Percentiles rank a stretch among this genome's conserved stretches.
These are phyloP conservation scores for Cyanistes caeruleus DNA, from an alignment of 2,113 vertebrate species.

Conservation along the genomic window DNA sequence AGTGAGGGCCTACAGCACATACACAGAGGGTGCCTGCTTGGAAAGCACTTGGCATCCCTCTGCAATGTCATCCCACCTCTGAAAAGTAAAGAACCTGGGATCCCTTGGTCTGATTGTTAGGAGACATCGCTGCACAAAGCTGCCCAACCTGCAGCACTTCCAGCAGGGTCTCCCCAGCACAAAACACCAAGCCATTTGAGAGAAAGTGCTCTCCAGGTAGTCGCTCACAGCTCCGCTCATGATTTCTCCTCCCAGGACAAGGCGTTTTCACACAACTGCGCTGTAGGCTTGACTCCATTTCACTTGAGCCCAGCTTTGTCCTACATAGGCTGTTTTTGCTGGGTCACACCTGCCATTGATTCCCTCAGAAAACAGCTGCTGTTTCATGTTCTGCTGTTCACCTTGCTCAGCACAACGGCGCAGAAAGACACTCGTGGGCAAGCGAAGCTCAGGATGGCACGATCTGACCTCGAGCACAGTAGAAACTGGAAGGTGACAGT, in stretches of 20 bases:
- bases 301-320: constrained; percentile 42
- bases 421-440: background rate
- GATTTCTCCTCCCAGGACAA: background rate
- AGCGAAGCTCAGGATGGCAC: background rate
- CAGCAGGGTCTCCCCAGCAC: background rate
- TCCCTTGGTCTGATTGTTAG: background rate
- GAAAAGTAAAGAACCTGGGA: background rate
- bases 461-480: fast-evolving
- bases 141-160: background rate
- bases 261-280: background rate
- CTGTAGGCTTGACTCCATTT: background rate
- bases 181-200: background rate
- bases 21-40: background rate
- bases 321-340: constrained; percentile 43
- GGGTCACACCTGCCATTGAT: constrained; percentile 66
- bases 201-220: constrained; percentile 4
- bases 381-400: background rate
- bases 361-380: constrained; percentile 47
- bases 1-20: fast-evolving
- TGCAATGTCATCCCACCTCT: fast-evolving
- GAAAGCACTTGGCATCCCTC: fast-evolving
- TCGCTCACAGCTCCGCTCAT: fast-evolving
- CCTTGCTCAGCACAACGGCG: background rate
- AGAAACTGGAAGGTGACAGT: background rate
- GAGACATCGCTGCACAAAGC: background rate